Conservation (phyloP, 2,888 invertebrate species). For the Patella caerulea region DNA sequence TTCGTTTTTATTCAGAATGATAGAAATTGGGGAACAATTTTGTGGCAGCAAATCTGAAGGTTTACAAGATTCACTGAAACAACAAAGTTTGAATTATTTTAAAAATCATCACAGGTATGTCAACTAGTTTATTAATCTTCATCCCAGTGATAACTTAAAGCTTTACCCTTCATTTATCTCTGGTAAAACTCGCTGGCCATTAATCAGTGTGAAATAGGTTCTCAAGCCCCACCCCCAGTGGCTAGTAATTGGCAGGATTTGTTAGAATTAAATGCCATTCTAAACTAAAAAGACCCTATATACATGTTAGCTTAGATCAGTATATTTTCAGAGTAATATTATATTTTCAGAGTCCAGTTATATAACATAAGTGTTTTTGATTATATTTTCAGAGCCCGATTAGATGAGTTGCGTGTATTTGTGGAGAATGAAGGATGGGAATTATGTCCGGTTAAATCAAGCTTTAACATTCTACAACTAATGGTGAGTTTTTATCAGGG, state of each 20-base stretch:
- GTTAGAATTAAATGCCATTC: too few species aligned
- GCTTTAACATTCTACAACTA: constrained; percentile 86
- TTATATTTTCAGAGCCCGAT: constrained; percentile 75
- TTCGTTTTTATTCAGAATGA: constrained; percentile 75
- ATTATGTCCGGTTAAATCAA: constrained; percentile 88
- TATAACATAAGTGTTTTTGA: too few species aligned
- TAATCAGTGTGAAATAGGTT: too few species aligned
- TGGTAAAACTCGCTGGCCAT: too few species aligned
- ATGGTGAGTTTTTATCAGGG: constrained; percentile 76
- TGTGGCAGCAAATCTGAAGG: constrained; percentile 89
- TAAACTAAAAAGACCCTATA: background rate
- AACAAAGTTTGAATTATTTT: constrained; percentile 91
- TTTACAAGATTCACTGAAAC: constrained; percentile 87
- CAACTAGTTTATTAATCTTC: too few species aligned
- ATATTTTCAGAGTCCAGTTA: constrained; percentile 72
- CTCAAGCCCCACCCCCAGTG: too few species aligned
- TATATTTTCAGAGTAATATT: background rate
- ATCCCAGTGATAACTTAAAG: too few species aligned
- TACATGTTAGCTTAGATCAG: background rate
- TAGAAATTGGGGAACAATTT: constrained; percentile 91
- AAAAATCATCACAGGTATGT: constrained; percentile 82
- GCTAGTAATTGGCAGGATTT: background rate
- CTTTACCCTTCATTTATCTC: too few species aligned
- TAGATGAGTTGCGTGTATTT: constrained; percentile 93
- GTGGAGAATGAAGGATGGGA: constrained; percentile 97